Evolutionary conservation across 2,113 vertebrate species (phyloP), one percentile per base, ranked within the genome.

Genomic region (Tetrax tetrax): DNA sequence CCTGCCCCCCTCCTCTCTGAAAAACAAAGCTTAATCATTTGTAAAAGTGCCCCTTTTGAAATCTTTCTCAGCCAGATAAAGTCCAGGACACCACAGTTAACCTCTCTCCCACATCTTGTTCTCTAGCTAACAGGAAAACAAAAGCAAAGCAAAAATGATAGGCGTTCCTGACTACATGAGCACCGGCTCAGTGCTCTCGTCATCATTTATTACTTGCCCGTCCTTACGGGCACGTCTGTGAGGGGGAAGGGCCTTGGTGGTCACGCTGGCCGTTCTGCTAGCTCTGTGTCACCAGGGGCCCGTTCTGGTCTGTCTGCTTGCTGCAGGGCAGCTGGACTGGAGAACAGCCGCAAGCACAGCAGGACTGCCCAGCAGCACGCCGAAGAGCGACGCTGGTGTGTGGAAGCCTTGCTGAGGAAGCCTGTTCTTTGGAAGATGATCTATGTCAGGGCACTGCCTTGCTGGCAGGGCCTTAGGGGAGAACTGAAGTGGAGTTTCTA

Each of bases 151-250:
- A 33, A 47, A 50, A 86, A 4, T 37, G 8, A 35, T 3, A 29
- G 63, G 19, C 0, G 0, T 72, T 72, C 66, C 70, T 20, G 7
- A 8, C 53, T n/a, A 15, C 10, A 0, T 0, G 2, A 68, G 47
- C 63, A 24, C 10, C 0, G 1, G 6, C 51, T 70, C 77, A 3
- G 37, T 13, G 53, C 57, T 66, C 31, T 31, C 11, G 27, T 64
- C 41, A 31, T 19, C 88, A 13, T 31, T 83, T 53, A 25, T 47
- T 90, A 37, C 76, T 66, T 70, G 50, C 64, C 56, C 51, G 24
- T 83, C 91, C 75, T 74, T 41, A 4, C 1, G 20, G 45, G 23
- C 45, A 19, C 0, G 0, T n/a, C 59, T 53, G 37, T 17, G 82
- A 5, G 1, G 25, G 29, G 25, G 60, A n/a, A 9, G 21, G 81